A percentile compares a stretch with the other conserved stretches of the same genome.
phyloP scores from a whole-genome alignment of 2,113 vertebrate genomes.

The Cephalopterus ornatus region DNA sequence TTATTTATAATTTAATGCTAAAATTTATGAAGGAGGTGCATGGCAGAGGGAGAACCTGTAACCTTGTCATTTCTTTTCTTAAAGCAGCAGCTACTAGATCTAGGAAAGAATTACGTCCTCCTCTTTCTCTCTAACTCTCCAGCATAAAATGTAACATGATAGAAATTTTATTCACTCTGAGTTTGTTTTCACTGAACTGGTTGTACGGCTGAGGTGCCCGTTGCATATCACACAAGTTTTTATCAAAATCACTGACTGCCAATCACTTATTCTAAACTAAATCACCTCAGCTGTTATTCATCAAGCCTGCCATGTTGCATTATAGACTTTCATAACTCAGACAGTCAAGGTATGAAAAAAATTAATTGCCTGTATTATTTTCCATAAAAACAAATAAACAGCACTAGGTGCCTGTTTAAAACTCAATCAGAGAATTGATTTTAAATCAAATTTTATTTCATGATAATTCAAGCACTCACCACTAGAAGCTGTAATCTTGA shows the following conservation, averaged over 20 bases:
- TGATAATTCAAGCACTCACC: slow-evolving; percentile 53
- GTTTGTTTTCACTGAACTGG: not conserved
- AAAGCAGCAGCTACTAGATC: slow-evolving; percentile 36
- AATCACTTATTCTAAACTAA: slow-evolving; percentile 34
- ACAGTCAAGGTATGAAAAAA: slow-evolving; percentile 44
- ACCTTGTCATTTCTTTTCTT: slow-evolving; percentile 51
- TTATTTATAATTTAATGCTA: slow-evolving; percentile 67
- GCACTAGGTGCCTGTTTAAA: slow-evolving; percentile 9
- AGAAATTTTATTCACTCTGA: not conserved
- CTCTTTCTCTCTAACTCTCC: not conserved
- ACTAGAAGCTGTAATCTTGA: slow-evolving; percentile 39
- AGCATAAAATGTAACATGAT: not conserved
- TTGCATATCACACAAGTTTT: not conserved
- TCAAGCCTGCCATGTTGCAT: slow-evolving; percentile 48
- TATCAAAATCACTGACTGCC: slow-evolving; percentile 20
- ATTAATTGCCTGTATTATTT: slow-evolving; percentile 55
- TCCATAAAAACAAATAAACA: slow-evolving; percentile 60
- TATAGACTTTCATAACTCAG: slow-evolving; percentile 20
- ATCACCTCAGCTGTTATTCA: slow-evolving; percentile 42
- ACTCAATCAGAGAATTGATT: slow-evolving; percentile 64
- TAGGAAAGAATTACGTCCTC: not conserved
- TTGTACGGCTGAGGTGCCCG: not conserved
- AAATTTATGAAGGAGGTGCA: slow-evolving; percentile 57
- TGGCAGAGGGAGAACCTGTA: slow-evolving; percentile 29
- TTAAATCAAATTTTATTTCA: slow-evolving; percentile 73